Base-by-base conservation (phyloP, 1,140 invertebrate species). In the Pemphigus obesinymphae region DNA sequence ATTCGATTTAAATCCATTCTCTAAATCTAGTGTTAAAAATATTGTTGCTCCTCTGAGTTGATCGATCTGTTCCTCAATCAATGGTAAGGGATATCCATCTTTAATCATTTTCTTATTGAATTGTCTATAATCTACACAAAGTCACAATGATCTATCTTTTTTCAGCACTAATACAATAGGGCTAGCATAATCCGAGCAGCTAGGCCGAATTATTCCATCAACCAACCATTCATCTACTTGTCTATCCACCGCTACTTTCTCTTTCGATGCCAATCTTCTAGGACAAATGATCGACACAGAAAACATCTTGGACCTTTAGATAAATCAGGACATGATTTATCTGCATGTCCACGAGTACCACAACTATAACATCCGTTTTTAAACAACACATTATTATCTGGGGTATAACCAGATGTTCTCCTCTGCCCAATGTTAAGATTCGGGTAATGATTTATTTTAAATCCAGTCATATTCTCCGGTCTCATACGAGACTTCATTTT, bases 141-240 rank as follows among this genome's bases (percentile, higher is more conserved):
- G 15, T 40, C 89, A 81, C 0, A 84, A 61, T n/a, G 84, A 76
- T n/a, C 87, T 87, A 84, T 89, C 87, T 76, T 86, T 87, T 82
- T 90, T 90, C 66, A 76, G 73, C 0, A 86, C 86, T 20, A 89
- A 82, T 0, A 89, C 83, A 2, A 88, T 84, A 0, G 88, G 88
- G 34, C 87, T 86, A 8, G 87, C 84, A 83, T 86, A 90, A 7
- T 87, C 85, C n/a, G 86, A 88, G 23, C 72, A 83, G 13, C 86
- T 87, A 63, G 85, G 83, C 8, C 85, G 82, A 61, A 89, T 86
- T 1, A 89, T 86, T 78, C n/a, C n/a, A n/a, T n/a, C n/a, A n/a
- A n/a, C n/a, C n/a, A n/a, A n/a, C n/a, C n/a, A n/a, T n/a, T n/a
- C 75, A 20, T 20, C 50, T 5, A 78, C 11, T 15, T 53, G 43